Evolutionary conservation across 2,888 invertebrate species (phyloP), one percentile per base, ranked within the genome.

Genomic region (Meiosimyza platycephala): DNA sequence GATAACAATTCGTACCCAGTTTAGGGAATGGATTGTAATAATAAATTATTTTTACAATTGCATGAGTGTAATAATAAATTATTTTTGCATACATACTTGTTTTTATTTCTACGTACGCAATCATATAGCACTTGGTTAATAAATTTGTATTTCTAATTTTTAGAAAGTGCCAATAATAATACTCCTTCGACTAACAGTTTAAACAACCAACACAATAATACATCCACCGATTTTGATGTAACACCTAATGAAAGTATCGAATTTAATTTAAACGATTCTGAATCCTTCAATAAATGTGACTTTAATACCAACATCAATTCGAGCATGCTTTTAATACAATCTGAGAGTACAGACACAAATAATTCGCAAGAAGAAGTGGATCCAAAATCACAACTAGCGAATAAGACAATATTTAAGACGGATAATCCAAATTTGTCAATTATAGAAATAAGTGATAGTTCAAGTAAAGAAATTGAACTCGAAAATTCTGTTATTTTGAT

Each of bases 371-470:
- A 86, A 67, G 87, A 87, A 77, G 85, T 86, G 50, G 85, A 87
- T 78, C 85, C 86, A 9, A 87, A 87, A 79, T 85, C 86, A 52
- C 85, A 84, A 78, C 79, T 87, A 82, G 86, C 87, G 72, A 85
- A 84, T 80, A 86, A 86, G 83, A 86, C 86, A 83, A 85, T 87
- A 85, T 87, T 86, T 71, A 86, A 85, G 79, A 81, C 79, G 72
- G 83, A 84, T 83, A 86, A 87, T 80, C 86, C 87, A 76, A 81
- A 87, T 79, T 83, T 86, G 86, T 85, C 87, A 86, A 87, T 87
- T 87, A 87, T 87, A 82, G 86, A 87, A 80, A 87, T 86, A 73
- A 86, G 82, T 78, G 82, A 85, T 77, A 83, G 81, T 76, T 84
- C 85, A 16, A 82, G 81, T 74, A 82, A 82, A 71, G 84, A 83